Percentiles rank a stretch among this genome's conserved stretches.
Evolutionary conservation across 2,113 vertebrate genomes (phyloP).

Genomic region (Bettongia penicillata): DNA sequence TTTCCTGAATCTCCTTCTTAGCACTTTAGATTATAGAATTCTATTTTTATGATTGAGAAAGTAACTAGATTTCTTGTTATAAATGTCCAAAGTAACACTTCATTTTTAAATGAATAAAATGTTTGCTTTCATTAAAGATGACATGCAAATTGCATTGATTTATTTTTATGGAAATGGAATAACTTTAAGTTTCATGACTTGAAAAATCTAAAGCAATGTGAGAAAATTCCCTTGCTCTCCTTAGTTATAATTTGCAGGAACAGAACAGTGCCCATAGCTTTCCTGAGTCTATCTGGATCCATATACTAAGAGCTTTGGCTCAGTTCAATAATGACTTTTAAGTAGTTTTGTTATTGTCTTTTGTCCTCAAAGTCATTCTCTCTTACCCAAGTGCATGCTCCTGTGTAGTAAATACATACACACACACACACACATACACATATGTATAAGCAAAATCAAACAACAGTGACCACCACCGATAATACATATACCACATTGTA

Average conservation of each 20-base stretch:
- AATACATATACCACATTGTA: background rate
- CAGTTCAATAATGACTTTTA: background rate
- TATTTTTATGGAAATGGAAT: slow-evolving; percentile 43
- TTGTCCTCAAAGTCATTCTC: background rate
- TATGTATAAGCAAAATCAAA: background rate
- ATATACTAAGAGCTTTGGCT: background rate
- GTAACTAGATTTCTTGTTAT: background rate
- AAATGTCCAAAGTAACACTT: slow-evolving; percentile 25
- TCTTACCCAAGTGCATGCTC: background rate
- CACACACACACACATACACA: too few species aligned
- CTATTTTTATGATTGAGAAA: slow-evolving; percentile 53
- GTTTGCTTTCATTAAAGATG: slow-evolving; percentile 44
- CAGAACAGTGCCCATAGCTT: background rate
- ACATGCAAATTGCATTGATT: slow-evolving; percentile 46
- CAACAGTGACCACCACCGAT: background rate
- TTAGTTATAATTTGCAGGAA: background rate
- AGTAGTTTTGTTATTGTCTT: background rate
- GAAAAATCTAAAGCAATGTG: slow-evolving; percentile 53
- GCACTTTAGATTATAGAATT: background rate
- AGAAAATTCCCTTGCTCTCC: background rate
- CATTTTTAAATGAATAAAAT: slow-evolving; percentile 27
- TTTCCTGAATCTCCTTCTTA: slow-evolving; percentile 11
- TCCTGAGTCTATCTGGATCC: background rate
- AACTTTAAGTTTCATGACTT: slow-evolving; percentile 9
- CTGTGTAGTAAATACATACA: background rate